Percentiles rank a stretch among this genome's conserved stretches.
phyloP scores from a whole-genome alignment of 2,888 invertebrate genomes.

The Tricholauxania praeusta region DNA sequence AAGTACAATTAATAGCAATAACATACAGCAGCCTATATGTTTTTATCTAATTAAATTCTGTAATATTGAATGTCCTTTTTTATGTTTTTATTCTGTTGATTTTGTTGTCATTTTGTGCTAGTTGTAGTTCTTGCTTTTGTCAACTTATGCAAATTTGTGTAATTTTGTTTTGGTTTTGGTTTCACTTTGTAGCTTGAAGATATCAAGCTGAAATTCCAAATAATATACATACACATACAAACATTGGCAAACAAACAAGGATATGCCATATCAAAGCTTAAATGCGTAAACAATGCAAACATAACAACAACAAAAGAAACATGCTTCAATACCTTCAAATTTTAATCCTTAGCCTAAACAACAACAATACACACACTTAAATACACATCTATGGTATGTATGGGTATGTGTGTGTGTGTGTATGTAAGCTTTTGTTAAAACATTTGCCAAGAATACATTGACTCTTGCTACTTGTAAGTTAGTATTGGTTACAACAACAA shows the following conservation, averaged over 20 bases:
- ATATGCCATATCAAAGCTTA: slow-evolving; percentile 57
- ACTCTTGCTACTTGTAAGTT: slow-evolving; percentile 4
- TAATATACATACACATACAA: not conserved
- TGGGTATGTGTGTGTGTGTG: not conserved
- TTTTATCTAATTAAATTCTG: too few species aligned
- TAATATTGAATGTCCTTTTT: too few species aligned
- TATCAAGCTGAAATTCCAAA: slow-evolving; percentile 28
- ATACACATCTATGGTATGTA: not conserved
- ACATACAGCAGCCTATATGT: too few species aligned
- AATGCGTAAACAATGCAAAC: slow-evolving; percentile 60
- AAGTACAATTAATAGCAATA: too few species aligned
- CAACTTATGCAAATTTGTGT: slow-evolving; percentile 27
- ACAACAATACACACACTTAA: not conserved
- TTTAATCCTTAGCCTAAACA: slow-evolving; percentile 23
- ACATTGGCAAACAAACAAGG: not conserved
- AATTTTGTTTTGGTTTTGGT: slow-evolving; percentile 25
- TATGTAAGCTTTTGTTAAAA: slow-evolving; percentile 20
- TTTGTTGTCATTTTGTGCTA: too few species aligned
- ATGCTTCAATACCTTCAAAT: slow-evolving; percentile 21
- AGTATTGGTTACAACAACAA: slow-evolving; percentile 13
- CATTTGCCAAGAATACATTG: slow-evolving; percentile 22
- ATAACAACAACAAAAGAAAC: slow-evolving; percentile 12
- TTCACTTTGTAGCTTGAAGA: slow-evolving; percentile 29
- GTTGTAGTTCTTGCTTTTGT: slow-evolving; percentile 6
- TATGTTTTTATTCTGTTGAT: too few species aligned